A percentile compares a stretch with the other conserved stretches of the same genome.
phyloP scores from a whole-genome alignment of 2,113 vertebrate species.

The Malurus elegans region DNA sequence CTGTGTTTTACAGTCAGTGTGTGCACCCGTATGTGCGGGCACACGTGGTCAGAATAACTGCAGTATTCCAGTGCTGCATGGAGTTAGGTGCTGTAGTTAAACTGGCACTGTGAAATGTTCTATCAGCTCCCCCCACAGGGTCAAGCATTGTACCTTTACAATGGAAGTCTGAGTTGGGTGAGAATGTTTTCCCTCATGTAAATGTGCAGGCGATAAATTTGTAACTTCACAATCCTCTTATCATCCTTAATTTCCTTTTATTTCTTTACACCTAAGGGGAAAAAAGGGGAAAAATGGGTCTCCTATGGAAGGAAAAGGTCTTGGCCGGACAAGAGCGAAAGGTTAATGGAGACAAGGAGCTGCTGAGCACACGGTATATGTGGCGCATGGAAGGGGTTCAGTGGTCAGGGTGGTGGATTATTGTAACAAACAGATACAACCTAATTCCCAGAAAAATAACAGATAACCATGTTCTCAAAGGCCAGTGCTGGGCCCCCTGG shows the following conservation, averaged over 20 bases:
- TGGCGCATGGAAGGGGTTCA: neutral
- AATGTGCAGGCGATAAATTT: neutral
- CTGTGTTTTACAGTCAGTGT: neutral
- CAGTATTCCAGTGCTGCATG: neutral
- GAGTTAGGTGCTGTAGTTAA: constrained; percentile 11
- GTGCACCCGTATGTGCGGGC: neutral
- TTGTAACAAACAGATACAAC: neutral
- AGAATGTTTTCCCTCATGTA: neutral
- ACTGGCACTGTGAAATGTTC: neutral
- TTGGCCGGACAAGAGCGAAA: neutral
- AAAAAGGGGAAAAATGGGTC: rapidly evolving
- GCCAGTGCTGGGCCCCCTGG: rapidly evolving
- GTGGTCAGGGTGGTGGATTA: neutral
- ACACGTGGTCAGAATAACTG: rapidly evolving
- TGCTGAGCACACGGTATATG: neutral
- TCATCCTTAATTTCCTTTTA: neutral
- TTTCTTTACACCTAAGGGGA: neutral
- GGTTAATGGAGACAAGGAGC: neutral
- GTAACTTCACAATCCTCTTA: neutral
- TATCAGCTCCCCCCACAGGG: neutral
- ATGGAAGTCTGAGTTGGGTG: neutral
- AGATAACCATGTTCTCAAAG: rapidly evolving
- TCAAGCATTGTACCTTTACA: no score
- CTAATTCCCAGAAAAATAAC: neutral
- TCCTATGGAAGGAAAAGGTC: neutral